phyloP scores from a whole-genome alignment of 2,113 vertebrate species.

The Caretta caretta region DNA sequence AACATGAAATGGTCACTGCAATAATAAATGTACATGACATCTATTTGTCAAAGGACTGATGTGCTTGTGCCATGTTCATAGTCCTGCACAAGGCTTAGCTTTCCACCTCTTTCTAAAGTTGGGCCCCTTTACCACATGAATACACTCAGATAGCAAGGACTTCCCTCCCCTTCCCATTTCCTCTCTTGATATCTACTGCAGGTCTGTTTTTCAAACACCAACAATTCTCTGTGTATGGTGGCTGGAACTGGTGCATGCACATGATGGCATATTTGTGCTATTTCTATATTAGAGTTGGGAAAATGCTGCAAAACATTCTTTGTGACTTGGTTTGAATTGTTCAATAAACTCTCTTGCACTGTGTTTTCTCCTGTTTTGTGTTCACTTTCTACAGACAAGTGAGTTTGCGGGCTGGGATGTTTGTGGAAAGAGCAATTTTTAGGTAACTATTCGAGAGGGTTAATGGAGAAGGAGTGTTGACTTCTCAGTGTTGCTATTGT shows the following conservation, averaged over 20 bases:
- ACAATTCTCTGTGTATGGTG: not conserved
- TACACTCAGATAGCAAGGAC: not conserved
- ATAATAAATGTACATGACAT: not conserved
- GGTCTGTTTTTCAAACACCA: not conserved
- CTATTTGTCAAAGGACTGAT: not conserved
- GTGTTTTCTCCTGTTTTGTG: not conserved
- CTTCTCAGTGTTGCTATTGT: not conserved
- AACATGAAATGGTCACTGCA: too few relatives aligned
- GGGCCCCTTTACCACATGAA: not conserved
- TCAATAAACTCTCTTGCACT: not conserved
- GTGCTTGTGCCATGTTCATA: not conserved
- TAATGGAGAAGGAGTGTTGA: not conserved
- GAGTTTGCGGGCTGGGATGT: not conserved
- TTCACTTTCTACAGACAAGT: not conserved
- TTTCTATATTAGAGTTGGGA: not conserved
- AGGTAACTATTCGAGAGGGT: not conserved
- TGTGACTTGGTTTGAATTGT: not conserved
- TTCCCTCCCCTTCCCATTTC: not conserved
- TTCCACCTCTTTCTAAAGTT: not conserved
- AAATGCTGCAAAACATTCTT: not conserved
- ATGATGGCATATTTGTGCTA: not conserved
- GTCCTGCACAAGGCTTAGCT: not conserved
- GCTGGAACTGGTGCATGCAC: not conserved
- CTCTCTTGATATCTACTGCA: not conserved
- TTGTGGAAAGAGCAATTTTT: not conserved